These are phyloP conservation scores for Aphidius gifuensis DNA, from an alignment of 1,140 invertebrate species.

Conservation along the genomic window DNA sequence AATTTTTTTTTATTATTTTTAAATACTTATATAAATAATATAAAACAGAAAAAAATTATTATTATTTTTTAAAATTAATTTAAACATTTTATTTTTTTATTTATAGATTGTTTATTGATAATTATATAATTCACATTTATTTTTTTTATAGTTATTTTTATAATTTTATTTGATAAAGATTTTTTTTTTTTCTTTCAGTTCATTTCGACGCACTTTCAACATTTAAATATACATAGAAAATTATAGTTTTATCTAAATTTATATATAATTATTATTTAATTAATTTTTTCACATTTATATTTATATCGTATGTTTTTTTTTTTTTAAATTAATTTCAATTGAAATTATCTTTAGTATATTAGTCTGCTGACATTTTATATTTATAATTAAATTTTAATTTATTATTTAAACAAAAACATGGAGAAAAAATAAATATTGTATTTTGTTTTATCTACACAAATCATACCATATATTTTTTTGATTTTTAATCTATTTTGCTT, in stretches of 20 bases:
- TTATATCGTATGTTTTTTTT: too few species aligned
- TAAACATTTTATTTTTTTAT: background rate
- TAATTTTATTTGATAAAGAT: background rate
- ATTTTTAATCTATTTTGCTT: too few species aligned
- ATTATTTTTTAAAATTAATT: too few species aligned
- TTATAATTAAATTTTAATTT: background rate
- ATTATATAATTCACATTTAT: slow-evolving; percentile 4
- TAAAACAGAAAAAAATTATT: too few species aligned
- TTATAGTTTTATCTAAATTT: slow-evolving; percentile 1
- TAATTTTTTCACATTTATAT: too few species aligned
- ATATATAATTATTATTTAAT: too few species aligned
- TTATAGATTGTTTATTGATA: slow-evolving; percentile 7
- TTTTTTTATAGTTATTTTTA: background rate
- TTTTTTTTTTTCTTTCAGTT: background rate
- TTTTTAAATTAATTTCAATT: too few species aligned
- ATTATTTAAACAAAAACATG: slow-evolving; percentile 1
- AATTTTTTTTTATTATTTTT: too few species aligned
- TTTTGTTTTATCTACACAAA: too few species aligned
- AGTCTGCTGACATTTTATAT: background rate
- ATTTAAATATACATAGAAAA: slow-evolving; percentile 15
- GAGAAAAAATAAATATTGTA: too few species aligned
- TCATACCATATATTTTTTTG: too few species aligned
- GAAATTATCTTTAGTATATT: background rate
- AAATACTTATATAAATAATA: too few species aligned
- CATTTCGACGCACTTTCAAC: background rate